Percentiles rank a stretch among this genome's conserved stretches.
phyloP scores from a whole-genome alignment of 2,888 invertebrate genomes.

The Myopa tessellatipennis region DNA sequence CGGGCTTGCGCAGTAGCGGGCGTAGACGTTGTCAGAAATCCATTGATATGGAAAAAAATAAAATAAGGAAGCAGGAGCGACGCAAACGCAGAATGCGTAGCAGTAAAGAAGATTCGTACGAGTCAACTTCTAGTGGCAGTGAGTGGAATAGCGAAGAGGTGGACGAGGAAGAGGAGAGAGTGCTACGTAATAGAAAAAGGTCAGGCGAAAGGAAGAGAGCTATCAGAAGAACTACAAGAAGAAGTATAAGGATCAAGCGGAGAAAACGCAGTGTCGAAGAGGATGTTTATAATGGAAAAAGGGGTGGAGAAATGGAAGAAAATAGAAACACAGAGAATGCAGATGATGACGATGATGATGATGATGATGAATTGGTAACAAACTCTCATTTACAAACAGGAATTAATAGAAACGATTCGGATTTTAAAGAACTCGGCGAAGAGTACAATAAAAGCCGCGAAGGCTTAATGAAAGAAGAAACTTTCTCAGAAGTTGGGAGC shows the following conservation, averaged over 20 bases:
- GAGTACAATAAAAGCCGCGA: not conserved
- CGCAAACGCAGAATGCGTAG: conserved; percentile 30
- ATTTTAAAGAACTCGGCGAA: not conserved
- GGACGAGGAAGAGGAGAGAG: not conserved
- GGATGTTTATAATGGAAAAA: not conserved
- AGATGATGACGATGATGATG: not conserved
- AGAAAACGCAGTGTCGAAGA: conserved; percentile 1
- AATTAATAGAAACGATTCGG: not conserved
- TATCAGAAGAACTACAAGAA: conserved; percentile 5
- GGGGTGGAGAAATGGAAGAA: not conserved
- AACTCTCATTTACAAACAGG: not conserved
- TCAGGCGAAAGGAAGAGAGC: not conserved
- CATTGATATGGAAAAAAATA: conserved; percentile 46
- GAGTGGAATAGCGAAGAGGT: not conserved
- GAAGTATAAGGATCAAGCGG: conserved; percentile 11
- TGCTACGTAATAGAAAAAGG: not conserved
- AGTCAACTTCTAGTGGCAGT: conserved; percentile 12
- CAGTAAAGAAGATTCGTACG: not conserved
- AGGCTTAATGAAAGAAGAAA: not conserved
- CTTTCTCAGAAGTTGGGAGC: not conserved
- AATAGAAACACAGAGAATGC: too few species aligned
- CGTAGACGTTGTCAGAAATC: conserved; percentile 53
- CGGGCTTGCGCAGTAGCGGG: conserved; percentile 56
- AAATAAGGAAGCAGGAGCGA: conserved; percentile 12
- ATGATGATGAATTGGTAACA: not conserved